Percentiles rank a stretch among this genome's conserved stretches.
Evolutionary conservation across 2,888 invertebrate genomes (phyloP).

Genomic region (Tyria jacobaeae): DNA sequence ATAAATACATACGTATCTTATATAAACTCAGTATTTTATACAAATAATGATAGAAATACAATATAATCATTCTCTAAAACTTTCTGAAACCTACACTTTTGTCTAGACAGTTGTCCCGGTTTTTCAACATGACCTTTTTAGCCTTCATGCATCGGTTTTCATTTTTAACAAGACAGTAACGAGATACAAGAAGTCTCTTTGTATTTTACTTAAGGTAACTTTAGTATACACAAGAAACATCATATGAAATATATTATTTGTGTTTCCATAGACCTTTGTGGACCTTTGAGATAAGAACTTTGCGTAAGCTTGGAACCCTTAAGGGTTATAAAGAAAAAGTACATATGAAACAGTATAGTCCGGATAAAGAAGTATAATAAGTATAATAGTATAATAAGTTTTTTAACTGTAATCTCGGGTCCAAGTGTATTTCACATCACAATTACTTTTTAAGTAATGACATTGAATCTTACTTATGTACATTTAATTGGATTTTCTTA

Average conservation of each 20-base stretch:
- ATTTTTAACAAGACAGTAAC: slow-evolving; percentile 50
- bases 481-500: background rate
- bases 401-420: background rate
- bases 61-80: background rate
- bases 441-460: background rate
- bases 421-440: background rate
- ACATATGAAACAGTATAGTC: background rate
- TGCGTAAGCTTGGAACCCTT: slow-evolving; percentile 6
- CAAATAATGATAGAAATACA: background rate
- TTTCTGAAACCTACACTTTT: background rate
- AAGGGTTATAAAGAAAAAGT: slow-evolving; percentile 16
- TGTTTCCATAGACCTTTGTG: slow-evolving; percentile 16
- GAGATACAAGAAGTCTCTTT: slow-evolving; percentile 22
- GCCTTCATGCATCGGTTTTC: slow-evolving; percentile 49
- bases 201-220: slow-evolving; percentile 29
- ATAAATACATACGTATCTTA: too few species aligned
- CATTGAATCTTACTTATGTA: background rate
- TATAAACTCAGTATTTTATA: too few species aligned
- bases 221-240: slow-evolving; percentile 14
- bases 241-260: slow-evolving; percentile 18
- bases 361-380: background rate
- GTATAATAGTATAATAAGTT: too few species aligned
- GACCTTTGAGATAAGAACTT: slow-evolving; percentile 10
- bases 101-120: slow-evolving; percentile 30
- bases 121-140: slow-evolving; percentile 38